Evolutionary conservation across 2,888 invertebrate species (phyloP).

Genomic region (Drosophila mulleri): DNA sequence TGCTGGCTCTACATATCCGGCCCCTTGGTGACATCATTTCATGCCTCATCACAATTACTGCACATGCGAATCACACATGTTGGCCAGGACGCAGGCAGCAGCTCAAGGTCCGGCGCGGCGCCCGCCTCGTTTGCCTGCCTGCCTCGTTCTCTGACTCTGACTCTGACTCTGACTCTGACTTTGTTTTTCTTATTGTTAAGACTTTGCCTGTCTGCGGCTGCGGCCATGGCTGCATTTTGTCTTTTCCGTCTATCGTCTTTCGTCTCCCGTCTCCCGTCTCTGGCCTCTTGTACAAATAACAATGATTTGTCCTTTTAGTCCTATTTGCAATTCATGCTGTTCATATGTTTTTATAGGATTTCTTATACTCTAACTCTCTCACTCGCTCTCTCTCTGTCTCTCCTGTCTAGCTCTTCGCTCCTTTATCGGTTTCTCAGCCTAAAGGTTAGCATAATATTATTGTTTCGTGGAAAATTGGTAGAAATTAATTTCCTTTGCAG

Average conservation of each 20-base stretch:
- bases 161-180: constrained; percentile 35
- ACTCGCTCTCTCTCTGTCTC: background rate
- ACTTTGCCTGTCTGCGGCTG: constrained; percentile 44
- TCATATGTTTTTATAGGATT: constrained; percentile 80
- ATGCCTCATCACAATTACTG: constrained; percentile 80
- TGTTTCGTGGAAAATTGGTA: constrained; percentile 73
- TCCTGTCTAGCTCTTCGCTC: background rate
- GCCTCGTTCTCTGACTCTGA: constrained; percentile 7
- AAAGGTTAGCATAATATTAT: constrained; percentile 76
- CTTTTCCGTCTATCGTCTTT: constrained; percentile 38
- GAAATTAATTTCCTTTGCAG: constrained; percentile 78
- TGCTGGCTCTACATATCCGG: constrained; percentile 52
- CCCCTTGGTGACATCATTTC: constrained; percentile 82
- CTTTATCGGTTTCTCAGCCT: constrained; percentile 21
- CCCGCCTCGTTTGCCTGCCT: background rate
- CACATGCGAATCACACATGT: constrained; percentile 79
- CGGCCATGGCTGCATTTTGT: constrained; percentile 25
- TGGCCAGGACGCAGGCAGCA: constrained; percentile 56
- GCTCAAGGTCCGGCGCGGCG: constrained; percentile 31
- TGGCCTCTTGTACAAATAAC: constrained; percentile 76
- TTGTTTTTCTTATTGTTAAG: constrained; percentile 79
- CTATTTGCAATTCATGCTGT: constrained; percentile 78
- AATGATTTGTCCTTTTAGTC: constrained; percentile 70
- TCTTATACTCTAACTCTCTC: constrained; percentile 44
- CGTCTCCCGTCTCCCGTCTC: constrained; percentile 6